These are phyloP conservation scores for Oryzias sinensis DNA, from an alignment of 2,797 vertebrate species.

Conservation along the genomic window DNA sequence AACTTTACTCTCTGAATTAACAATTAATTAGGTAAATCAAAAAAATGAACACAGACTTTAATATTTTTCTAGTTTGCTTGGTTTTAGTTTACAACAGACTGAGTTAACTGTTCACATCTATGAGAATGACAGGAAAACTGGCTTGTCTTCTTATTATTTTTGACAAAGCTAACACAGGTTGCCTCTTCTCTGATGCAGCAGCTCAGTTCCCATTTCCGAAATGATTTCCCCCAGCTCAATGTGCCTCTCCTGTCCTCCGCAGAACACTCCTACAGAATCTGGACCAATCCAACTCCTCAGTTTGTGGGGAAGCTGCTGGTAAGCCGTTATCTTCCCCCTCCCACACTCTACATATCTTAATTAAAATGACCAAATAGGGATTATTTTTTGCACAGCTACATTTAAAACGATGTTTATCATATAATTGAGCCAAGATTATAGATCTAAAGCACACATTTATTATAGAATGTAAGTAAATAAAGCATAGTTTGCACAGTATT, in stretches of 20 bases:
- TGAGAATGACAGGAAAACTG: no score
- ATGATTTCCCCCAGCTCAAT: conserved; percentile 22
- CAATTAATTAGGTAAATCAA: no score
- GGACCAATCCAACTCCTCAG: conserved; percentile 76
- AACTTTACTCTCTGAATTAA: no score
- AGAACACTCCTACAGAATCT: conserved; percentile 78
- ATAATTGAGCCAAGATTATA: conserved; percentile 62
- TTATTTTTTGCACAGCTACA: conserved; percentile 44
- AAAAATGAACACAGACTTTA: no score
- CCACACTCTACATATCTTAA: conserved; percentile 42
- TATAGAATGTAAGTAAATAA: background rate
- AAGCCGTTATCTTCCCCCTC: conserved; percentile 55
- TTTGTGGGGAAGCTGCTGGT: conserved; percentile 79
- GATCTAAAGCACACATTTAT: conserved; percentile 25
- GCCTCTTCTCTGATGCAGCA: conserved; percentile 5
- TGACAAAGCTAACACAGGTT: no score
- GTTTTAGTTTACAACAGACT: no score
- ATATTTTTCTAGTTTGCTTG: no score
- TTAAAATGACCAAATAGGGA: conserved; percentile 44
- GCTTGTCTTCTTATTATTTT: no score
- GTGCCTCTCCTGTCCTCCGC: conserved; percentile 36
- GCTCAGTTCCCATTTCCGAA: conserved; percentile 25
- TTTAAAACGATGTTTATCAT: conserved; percentile 64
- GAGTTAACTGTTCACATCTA: no score
- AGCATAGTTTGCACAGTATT: no score